Conservation (phyloP, 2,113 vertebrate genomes). For the Sander lucioperca region DNA sequence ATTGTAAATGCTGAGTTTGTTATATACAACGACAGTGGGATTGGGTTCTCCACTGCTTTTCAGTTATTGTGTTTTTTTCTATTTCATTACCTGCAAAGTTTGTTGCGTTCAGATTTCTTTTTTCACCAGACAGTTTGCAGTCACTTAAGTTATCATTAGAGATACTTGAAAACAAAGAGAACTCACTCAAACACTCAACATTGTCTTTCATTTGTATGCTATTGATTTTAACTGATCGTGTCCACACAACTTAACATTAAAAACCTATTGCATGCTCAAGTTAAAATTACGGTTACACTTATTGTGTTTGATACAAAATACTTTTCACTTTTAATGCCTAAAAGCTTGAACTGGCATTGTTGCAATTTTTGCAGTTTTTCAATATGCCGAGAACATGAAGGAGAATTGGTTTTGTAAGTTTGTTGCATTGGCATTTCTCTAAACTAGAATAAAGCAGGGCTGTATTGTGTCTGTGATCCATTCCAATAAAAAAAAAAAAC, state of each 20-base stretch:
- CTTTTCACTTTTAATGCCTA: slow-evolving; percentile 29
- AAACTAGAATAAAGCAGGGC: slow-evolving; percentile 67
- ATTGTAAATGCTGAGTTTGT: slow-evolving; percentile 70
- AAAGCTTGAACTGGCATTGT: slow-evolving; percentile 50
- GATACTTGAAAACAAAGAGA: slow-evolving; percentile 29
- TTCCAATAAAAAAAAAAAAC: slow-evolving; percentile 82
- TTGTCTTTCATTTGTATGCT: neutral
- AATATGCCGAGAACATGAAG: slow-evolving; percentile 29
- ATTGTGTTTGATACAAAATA: slow-evolving; percentile 28
- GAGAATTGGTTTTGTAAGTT: slow-evolving; percentile 64
- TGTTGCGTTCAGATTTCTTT: slow-evolving; percentile 42
- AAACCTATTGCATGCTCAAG: slow-evolving; percentile 54
- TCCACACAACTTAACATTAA: slow-evolving; percentile 1
- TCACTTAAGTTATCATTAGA: slow-evolving; percentile 24
- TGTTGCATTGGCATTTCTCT: slow-evolving; percentile 66
- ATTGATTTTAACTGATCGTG: slow-evolving; percentile 6
- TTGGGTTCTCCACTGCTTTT: slow-evolving; percentile 45
- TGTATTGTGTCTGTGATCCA: slow-evolving; percentile 82
- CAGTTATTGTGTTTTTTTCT: slow-evolving; percentile 37
- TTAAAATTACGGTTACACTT: slow-evolving; percentile 35
- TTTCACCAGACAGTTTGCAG: slow-evolving; percentile 40
- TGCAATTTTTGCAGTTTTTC: slow-evolving; percentile 56
- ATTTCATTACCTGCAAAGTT: slow-evolving; percentile 54
- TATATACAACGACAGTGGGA: slow-evolving; percentile 33
- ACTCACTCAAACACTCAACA: neutral